Percentiles rank a stretch among this genome's conserved stretches.
Conservation (phyloP, 2,797 vertebrate genomes). For the Crenichthys baileyi region DNA sequence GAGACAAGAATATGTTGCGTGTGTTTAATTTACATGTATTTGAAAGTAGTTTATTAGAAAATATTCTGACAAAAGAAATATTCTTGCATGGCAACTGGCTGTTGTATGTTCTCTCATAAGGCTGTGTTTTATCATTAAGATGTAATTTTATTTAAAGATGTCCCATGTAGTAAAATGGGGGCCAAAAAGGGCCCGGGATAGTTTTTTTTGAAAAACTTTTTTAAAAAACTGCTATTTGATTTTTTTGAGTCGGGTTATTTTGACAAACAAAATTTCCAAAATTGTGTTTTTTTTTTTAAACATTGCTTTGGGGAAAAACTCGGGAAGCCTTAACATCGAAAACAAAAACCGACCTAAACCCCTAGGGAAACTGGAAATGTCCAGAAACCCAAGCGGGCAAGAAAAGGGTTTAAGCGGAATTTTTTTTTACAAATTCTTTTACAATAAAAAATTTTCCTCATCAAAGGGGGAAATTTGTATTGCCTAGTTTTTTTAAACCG, state of each 20-base stretch:
- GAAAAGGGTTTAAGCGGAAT: constrained; percentile 53
- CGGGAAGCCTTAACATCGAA: too few relatives aligned
- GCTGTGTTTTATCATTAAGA: neutral
- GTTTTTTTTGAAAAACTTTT: neutral
- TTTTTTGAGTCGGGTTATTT: neutral
- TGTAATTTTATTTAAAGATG: neutral
- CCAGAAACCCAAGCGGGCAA: neutral
- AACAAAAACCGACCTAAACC: too few relatives aligned
- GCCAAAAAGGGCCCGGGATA: neutral
- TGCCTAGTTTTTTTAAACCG: neutral
- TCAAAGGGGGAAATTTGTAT: neutral
- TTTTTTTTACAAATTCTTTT: neutral
- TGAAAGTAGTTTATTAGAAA: neutral
- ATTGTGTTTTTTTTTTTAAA: too few relatives aligned
- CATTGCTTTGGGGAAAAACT: too few relatives aligned
- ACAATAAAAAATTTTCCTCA: neutral
- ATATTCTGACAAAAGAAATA: neutral
- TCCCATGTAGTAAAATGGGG: neutral
- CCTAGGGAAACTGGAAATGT: too few relatives aligned
- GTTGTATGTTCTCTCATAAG: neutral
- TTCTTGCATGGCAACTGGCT: neutral
- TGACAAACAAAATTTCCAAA: too few relatives aligned
- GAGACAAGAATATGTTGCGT: too few relatives aligned
- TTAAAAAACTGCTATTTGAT: neutral
- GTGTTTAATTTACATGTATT: neutral